Conservation (phyloP, 2,113 vertebrate species). For the Eublepharis macularius region DNA sequence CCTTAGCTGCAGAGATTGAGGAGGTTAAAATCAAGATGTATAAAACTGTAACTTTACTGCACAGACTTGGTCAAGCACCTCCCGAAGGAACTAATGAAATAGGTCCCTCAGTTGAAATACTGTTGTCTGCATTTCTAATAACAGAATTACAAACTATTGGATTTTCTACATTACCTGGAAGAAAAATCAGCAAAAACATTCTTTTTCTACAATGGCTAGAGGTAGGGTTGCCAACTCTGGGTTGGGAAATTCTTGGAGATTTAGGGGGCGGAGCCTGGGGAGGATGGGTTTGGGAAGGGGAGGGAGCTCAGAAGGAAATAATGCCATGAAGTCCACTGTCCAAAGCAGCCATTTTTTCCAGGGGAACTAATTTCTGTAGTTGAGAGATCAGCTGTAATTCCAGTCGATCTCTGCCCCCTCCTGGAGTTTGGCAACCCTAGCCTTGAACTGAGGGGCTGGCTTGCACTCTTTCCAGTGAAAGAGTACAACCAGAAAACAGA, state of each 20-base stretch:
- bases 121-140: slow-evolving; percentile 29
- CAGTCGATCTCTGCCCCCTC: too few species aligned
- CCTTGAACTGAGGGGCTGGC: too few species aligned
- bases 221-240: slow-evolving; percentile 19
- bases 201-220: slow-evolving; percentile 49
- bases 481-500: slow-evolving; percentile 38
- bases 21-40: background rate
- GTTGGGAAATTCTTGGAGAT: too few species aligned
- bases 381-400: too few species aligned
- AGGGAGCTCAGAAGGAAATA: too few species aligned
- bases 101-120: slow-evolving; percentile 24
- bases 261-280: too few species aligned
- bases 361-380: too few species aligned
- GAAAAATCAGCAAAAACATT: slow-evolving; percentile 39
- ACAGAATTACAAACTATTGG: background rate
- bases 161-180: slow-evolving; percentile 21
- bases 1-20: background rate
- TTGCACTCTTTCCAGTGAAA: slow-evolving; percentile 45
- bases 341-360: too few species aligned
- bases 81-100: slow-evolving; percentile 31
- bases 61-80: slow-evolving; percentile 2
- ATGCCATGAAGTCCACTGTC: too few species aligned
- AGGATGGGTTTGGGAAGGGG: slow-evolving; percentile 6
- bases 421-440: too few species aligned
- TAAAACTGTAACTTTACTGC: background rate